Evolutionary conservation across 2,888 invertebrate genomes (phyloP), one percentile per base, ranked within the genome.

Genomic region (Leptarthrus brevirostris): DNA sequence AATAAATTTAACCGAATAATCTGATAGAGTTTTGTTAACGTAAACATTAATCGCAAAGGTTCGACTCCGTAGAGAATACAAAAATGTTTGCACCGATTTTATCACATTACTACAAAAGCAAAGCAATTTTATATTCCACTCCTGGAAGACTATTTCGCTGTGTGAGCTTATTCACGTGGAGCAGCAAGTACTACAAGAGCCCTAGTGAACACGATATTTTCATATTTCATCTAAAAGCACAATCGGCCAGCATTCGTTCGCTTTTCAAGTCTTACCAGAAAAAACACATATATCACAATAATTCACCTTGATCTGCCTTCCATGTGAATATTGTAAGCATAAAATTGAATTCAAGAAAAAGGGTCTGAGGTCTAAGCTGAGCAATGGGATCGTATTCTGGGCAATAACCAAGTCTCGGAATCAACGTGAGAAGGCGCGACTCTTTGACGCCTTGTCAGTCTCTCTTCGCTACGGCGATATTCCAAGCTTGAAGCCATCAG

Each of bases 381-480:
- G n/a, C n/a, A 16, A 24, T 22, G 3, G 20, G 34, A 20, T 34
- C 30, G 53, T 22, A 54, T 36, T 34, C 20, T 18, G 34, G 61
- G 36, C 8, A 16, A 34, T 58, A 58, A 58, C 16, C 34, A 58
- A 54, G 58, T 61, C 61, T 61, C 20, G 20, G 61, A 40, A 36
- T 34, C 36, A 61, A 40, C 61, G 61, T 40, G 61, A 61, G 61
- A 61, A 71, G 70, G 54, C 70, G 70, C 70, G 70, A 71, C 70
- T 71, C 52, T 71, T 54, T 52, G 70, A 71, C 70, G 70, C 70
- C 70, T 71, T 71, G 53, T 54, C 54, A 71, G 36, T 71, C 53
- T 20, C 36, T 40, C 36, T 36, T 36, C 36, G 54, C 52, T 52
- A 24, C 36, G 30, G 30, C 8, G 30, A 4, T 40, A 30, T 36